Conservation (phyloP, 1,140 invertebrate species). For the Brachionus calyciflorus region DNA sequence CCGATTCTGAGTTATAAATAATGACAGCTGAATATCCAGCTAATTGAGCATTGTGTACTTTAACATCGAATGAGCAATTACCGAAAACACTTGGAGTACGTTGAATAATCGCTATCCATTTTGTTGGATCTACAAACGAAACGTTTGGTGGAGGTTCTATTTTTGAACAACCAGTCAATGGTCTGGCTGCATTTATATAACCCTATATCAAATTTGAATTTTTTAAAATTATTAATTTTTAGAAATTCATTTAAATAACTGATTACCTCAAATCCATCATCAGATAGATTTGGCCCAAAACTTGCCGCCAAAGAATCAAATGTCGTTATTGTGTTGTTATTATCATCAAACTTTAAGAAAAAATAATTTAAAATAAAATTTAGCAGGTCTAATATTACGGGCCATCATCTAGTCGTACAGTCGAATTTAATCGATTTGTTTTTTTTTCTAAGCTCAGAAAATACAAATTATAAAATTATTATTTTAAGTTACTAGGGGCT, state of each 20-base stretch:
- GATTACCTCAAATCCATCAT: conserved; percentile 40
- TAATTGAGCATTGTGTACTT: conserved; percentile 43
- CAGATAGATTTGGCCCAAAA: conserved; percentile 22
- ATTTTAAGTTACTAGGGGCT: too few species aligned
- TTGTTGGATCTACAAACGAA: neutral
- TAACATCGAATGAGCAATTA: conserved; percentile 46
- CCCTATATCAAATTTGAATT: conserved; percentile 13
- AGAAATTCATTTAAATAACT: neutral
- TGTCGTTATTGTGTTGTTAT: conserved; percentile 16
- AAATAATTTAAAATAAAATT: neutral
- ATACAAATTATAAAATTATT: too few species aligned
- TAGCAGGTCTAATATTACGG: neutral
- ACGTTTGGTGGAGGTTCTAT: conserved; percentile 37
- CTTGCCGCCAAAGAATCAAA: conserved; percentile 16
- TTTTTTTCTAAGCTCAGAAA: too few species aligned
- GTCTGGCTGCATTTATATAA: conserved; percentile 2
- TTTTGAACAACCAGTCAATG: conserved; percentile 12
- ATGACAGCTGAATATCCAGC: conserved; percentile 39
- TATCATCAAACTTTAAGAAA: conserved; percentile 9
- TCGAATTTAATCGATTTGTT: too few species aligned
- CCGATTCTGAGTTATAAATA: conserved; percentile 37
- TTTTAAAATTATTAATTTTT: neutral
- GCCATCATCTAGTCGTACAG: too few species aligned
- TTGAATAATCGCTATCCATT: conserved; percentile 45
- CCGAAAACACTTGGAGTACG: conserved; percentile 29